phyloP scores from a whole-genome alignment of 2,888 invertebrate genomes.

The Agrotis ipsilon region DNA sequence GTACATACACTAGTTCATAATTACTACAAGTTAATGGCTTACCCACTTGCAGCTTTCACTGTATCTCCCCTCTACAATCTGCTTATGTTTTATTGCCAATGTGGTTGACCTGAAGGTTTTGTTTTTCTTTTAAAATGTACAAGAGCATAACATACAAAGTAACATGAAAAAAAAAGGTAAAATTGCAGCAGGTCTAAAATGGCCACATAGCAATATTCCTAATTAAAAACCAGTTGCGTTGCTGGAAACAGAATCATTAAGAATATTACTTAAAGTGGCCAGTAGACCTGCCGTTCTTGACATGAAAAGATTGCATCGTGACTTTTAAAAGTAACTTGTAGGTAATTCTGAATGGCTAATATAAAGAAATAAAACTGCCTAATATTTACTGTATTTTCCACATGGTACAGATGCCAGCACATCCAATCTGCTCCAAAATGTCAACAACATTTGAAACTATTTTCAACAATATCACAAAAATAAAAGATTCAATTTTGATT shows the following conservation, averaged over 20 bases:
- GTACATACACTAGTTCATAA: constrained; percentile 52
- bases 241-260: too few relatives aligned
- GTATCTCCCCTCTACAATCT: constrained; percentile 31
- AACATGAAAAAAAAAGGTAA: background rate
- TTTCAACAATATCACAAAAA: too few relatives aligned
- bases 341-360: too few relatives aligned
- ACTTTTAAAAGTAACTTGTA: background rate
- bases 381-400: too few relatives aligned
- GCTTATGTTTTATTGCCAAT: constrained; percentile 25
- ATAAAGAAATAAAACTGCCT: too few relatives aligned
- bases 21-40: constrained; percentile 56
- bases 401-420: too few relatives aligned
- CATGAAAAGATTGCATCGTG: background rate
- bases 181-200: background rate
- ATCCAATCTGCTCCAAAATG: too few relatives aligned
- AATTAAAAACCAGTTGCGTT: too few relatives aligned
- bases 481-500: too few relatives aligned
- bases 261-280: too few relatives aligned
- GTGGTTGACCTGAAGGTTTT: constrained; percentile 19
- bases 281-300: background rate
- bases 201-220: too few relatives aligned
- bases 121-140: constrained; percentile 5
- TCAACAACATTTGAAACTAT: too few relatives aligned
- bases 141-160: background rate
- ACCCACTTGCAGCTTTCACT: constrained; percentile 55